Evolutionary conservation across 2,888 invertebrate species (phyloP), one percentile per base, ranked within the genome.

Genomic region (Sclerodermus sp.): DNA sequence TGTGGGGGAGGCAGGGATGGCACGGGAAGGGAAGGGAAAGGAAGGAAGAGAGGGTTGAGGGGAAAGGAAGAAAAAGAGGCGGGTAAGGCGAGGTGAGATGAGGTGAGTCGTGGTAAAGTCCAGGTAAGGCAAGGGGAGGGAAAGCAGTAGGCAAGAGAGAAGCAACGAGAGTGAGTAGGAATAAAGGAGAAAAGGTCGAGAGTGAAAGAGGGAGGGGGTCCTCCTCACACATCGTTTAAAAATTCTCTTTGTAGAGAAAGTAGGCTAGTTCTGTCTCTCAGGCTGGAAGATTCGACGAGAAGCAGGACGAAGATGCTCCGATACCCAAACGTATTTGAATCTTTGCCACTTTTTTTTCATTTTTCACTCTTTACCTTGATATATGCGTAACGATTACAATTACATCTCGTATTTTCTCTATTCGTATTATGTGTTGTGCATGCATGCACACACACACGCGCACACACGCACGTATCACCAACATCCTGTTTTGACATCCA

Each of bases 241-340:
- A 72, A 74, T 74, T 73, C 71, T 70, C 71, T 71, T 68, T 66
- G 64, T 62, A 67, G 77, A 76, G 77, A 77, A 77, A 77, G 77
- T 77, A 77, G 77, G 77, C 73, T 75, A 71, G 52, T 54, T 55
- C 57, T 56, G 53, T 51, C 58, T 54, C 54, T 34, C 34, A 23
- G 23, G 23, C 23, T 23, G 23, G n/a, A n/a, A n/a, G n/a, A n/a
- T n/a, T n/a, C 23, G 23, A 23, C 23, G 23, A 51, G 50, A 49
- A 47, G 4, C 4, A 23, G 4, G 23, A 23, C 23, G 23, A 23
- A 3, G 23, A 23, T 8, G 23, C 3, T n/a, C n/a, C 23, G 3
- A 23, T 23, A 3, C 23, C 23, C 23, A 8, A 23, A 23, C 23
- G 23, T 5, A 23, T 8, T 8, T n/a, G n/a, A n/a, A n/a, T n/a